Evolutionary conservation across 2,797 vertebrate genomes (phyloP).

Genomic region (Anguilla pacifica): DNA sequence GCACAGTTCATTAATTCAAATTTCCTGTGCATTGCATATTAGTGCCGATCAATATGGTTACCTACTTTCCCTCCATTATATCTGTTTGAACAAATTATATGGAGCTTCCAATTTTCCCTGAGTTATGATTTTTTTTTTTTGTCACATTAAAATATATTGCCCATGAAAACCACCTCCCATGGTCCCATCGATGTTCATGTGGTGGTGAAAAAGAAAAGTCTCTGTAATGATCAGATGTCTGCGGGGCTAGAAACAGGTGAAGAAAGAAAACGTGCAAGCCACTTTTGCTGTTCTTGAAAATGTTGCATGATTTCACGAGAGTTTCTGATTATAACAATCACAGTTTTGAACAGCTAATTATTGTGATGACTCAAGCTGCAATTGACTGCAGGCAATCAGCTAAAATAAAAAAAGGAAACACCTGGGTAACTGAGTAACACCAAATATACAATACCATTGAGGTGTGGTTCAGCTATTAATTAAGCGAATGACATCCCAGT

Average conservation of each 20-base stretch:
- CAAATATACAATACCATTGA: not conserved
- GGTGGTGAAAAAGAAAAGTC: not conserved
- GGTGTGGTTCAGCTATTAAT: not conserved
- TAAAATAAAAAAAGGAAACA: not conserved
- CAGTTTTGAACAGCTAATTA: not conserved
- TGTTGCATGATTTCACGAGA: not conserved
- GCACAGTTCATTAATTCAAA: not conserved
- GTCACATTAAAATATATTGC: not conserved
- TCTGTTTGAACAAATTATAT: not conserved
- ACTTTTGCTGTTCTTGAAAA: not conserved
- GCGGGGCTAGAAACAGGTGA: not conserved
- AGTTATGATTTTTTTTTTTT: not conserved
- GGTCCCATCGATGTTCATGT: not conserved
- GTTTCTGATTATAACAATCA: not conserved
- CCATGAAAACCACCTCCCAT: not conserved
- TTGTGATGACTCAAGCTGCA: not conserved
- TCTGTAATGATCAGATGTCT: not conserved
- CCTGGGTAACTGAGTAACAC: not conserved
- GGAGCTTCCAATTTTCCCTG: not conserved
- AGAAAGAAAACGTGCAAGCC: not conserved
- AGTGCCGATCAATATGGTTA: not conserved
- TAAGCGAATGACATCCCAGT: not conserved
- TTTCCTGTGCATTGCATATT: not conserved
- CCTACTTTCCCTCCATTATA: not conserved
- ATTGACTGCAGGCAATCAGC: not conserved